These are phyloP conservation scores for Eledone cirrhosa DNA, from an alignment of 2,888 invertebrate genomes.

Conservation along the genomic window DNA sequence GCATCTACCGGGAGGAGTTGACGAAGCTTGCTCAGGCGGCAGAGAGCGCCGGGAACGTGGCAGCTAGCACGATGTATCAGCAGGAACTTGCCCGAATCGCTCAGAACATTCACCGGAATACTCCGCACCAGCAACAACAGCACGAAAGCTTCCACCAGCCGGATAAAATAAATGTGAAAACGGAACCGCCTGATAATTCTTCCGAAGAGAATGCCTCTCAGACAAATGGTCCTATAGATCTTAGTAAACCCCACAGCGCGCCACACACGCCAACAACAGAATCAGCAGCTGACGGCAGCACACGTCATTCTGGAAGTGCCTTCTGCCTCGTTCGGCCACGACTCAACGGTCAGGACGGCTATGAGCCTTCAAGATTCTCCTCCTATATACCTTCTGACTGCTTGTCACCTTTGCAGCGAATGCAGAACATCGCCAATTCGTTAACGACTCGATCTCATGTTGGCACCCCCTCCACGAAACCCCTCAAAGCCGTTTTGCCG, in stretches of 20 bases:
- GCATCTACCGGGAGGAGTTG: constrained; percentile 73
- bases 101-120: constrained; percentile 38
- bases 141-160: constrained; percentile 31
- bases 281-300: constrained; percentile 40
- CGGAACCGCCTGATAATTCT: constrained; percentile 54
- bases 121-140: constrained; percentile 30
- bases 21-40: constrained; percentile 83
- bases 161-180: constrained; percentile 44
- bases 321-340: constrained; percentile 85
- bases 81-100: constrained; percentile 91
- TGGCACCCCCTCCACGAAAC: constrained; percentile 70
- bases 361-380: constrained; percentile 36
- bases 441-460: constrained; percentile 79
- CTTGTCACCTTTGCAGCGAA: constrained; percentile 92
- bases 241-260: constrained; percentile 54
- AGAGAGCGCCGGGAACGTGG: constrained; percentile 62
- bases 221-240: constrained; percentile 55
- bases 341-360: constrained; percentile 54
- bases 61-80: constrained; percentile 81
- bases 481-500: constrained; percentile 93
- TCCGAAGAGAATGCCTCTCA: constrained; percentile 48
- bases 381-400: constrained; percentile 70
- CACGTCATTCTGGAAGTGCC: constrained; percentile 69
- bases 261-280: constrained; percentile 47
- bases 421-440: constrained; percentile 98